Evolutionary conservation across 2,888 invertebrate species (phyloP).

Genomic region (Drosophila tripunctata): DNA sequence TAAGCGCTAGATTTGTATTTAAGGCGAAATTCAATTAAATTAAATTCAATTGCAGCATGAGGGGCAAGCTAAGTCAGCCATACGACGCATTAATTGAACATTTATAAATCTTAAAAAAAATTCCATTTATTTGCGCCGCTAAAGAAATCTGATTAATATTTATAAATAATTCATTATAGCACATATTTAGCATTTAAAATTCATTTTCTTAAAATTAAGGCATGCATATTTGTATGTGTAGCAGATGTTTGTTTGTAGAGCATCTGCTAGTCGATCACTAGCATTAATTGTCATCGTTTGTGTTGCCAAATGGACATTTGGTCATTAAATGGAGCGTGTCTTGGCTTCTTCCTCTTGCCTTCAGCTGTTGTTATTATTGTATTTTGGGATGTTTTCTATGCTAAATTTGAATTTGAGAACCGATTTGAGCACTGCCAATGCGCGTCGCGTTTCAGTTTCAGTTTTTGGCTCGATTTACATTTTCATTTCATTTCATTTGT

Average conservation of each 20-base stretch:
- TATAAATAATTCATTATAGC: constrained; percentile 36
- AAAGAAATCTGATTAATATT: constrained; percentile 39
- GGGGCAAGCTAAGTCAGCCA: constrained; percentile 4
- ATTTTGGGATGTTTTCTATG: not conserved
- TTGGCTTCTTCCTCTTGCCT: constrained; percentile 13
- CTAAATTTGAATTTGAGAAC: constrained; percentile 12
- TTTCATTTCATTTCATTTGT: constrained; percentile 49
- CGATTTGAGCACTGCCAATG: constrained; percentile 23
- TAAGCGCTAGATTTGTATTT: constrained; percentile 20
- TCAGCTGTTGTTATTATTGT: constrained; percentile 5
- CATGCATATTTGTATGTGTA: no score
- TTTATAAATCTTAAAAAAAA: constrained; percentile 32
- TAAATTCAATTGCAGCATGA: not conserved
- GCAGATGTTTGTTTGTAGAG: not conserved
- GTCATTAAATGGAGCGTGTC: constrained; percentile 46
- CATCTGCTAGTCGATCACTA: not conserved
- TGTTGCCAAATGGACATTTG: constrained; percentile 35
- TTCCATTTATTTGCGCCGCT: constrained; percentile 34
- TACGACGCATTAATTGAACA: constrained; percentile 3
- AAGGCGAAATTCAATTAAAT: constrained; percentile 18
- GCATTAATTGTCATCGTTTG: not conserved
- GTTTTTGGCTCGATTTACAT: constrained; percentile 46
- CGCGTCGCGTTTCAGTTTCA: constrained; percentile 50
- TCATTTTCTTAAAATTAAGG: not conserved
- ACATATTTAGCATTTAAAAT: constrained; percentile 37